Evolutionary conservation across 2,797 vertebrate genomes (phyloP).

Genomic region (Columba guinea): DNA sequence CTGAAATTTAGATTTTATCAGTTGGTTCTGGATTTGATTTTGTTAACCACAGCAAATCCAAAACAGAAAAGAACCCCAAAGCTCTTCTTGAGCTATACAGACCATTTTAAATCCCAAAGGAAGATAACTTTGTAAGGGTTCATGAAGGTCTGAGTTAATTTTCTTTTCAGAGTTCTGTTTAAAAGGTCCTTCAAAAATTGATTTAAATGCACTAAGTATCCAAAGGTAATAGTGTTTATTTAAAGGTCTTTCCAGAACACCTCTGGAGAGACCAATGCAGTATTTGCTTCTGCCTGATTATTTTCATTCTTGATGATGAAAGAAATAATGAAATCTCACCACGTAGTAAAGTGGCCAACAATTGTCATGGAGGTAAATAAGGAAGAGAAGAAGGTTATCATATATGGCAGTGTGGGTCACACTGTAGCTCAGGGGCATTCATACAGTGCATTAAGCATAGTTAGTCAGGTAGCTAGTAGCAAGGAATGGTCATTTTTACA

Average conservation of each 20-base stretch:
- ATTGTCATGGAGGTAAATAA: not conserved
- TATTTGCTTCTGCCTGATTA: not conserved
- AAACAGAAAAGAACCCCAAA: not conserved
- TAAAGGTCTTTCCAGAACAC: not conserved
- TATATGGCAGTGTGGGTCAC: not conserved
- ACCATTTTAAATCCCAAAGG: not conserved
- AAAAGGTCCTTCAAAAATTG: not conserved
- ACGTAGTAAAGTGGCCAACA: not conserved
- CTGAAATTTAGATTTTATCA: not conserved
- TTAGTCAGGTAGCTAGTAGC: not conserved
- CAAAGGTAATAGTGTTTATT: not conserved
- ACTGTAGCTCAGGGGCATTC: fast-evolving
- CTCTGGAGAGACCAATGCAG: not conserved
- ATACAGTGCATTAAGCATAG: not conserved
- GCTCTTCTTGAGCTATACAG: not conserved
- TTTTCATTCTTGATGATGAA: not conserved
- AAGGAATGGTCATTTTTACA: not conserved
- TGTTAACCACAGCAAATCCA: not conserved
- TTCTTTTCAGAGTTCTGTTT: not conserved
- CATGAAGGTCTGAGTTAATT: not conserved
- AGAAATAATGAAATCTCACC: not conserved
- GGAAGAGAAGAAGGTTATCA: not conserved
- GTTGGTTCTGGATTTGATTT: not conserved
- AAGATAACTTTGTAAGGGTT: not conserved
- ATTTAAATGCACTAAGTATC: not conserved